Evolutionary conservation across 2,113 vertebrate species (phyloP), one percentile per base, ranked within the genome.

Genomic region (Eulemur rufifrons): DNA sequence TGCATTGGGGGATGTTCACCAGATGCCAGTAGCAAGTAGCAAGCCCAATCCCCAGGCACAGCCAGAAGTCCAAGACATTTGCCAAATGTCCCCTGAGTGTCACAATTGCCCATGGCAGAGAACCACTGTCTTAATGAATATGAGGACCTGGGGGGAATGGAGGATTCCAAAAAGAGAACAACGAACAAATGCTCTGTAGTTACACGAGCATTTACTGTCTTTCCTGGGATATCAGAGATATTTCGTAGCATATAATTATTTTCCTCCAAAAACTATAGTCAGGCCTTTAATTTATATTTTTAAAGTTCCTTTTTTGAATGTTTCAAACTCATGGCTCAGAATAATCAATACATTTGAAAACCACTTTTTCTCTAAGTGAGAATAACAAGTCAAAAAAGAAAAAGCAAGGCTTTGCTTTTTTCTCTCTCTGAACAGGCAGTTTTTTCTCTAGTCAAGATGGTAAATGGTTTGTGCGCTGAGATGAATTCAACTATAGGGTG

Each of bases 271-370:
- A 93, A 94, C 8, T 81, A 66, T 21, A 95, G 78, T 61, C 14
- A 90, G 8, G 3, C 17, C 73, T 1, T 92, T 78, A 39, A 64
- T 71, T 74, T 61, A 68, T 95, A 61, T 97, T 92, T 95, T 94
- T 89, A 50, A 94, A 59, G 8, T 85, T 93, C 6, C 0, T 29
- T 66, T 66, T 52, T 71, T 74, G 7, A 32, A 77, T 96, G 32
- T 84, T 95, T 97, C n/a, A 95, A 92, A 80, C 10, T 83, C 27
- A 59, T 52, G 42, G 29, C 77, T 95, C 47, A 92, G 88, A 84
- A 80, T 88, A 95, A 97, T 88, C 81, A 96, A 90, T 92, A 63
- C 6, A 82, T 90, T 92, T 71, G 68, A 63, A 90, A 95, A 63
- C 4, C 1, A 39, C 45, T 74, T 89, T 92, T 64, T 73, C 9